Evolutionary conservation across 2,797 vertebrate genomes (phyloP), one percentile per base, ranked within the genome.

Genomic region (Garrulus glandarius): DNA sequence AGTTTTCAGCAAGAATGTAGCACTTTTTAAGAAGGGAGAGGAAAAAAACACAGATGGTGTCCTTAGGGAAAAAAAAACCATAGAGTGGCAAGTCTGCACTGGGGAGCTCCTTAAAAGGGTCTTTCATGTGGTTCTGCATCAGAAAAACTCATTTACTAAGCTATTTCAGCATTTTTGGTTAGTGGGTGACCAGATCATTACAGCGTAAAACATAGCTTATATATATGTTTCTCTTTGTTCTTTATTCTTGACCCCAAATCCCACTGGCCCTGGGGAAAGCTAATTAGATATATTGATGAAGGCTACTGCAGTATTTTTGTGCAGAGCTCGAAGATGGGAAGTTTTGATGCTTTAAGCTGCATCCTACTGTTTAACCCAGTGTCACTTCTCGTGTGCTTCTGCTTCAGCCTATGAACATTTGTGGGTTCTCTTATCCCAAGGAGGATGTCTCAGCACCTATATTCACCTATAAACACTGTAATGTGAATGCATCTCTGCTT

Each of bases 131-230:
- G 94, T 91, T 96, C 67, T 81, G 47, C 83, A 76, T 67, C 86
- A 95, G 70, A 78, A 3, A 5, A 83, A 76, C 55, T 59, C 18
- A 67, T 72, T 79, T 81, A 47, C 43, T 84, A 20, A 29, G 77
- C 70, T 84, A 32, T 72, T 93, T 84, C 90, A 90, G 83, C 83
- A 59, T 91, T 96, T 92, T 90, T 92, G 79, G 92, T 81, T 74
- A 72, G 85, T n/a, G 89, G 76, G 29, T 94, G 90, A 95, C 87
- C 83, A 65, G 57, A 70, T 30, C 83, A 84, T 63, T 84, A 41
- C 19, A 36, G 47, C 32, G 4, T 23, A 90, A 94, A 92, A 90
- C 69, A 88, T 3, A 63, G 21, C 8, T 70, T 77, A 39, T 53
- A 60, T 55, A 22, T 68, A 34, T 64, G 61, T 83, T 89, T 74